Evolutionary conservation across 2,797 vertebrate genomes (phyloP).

Genomic region (Hippocampus kuda): DNA sequence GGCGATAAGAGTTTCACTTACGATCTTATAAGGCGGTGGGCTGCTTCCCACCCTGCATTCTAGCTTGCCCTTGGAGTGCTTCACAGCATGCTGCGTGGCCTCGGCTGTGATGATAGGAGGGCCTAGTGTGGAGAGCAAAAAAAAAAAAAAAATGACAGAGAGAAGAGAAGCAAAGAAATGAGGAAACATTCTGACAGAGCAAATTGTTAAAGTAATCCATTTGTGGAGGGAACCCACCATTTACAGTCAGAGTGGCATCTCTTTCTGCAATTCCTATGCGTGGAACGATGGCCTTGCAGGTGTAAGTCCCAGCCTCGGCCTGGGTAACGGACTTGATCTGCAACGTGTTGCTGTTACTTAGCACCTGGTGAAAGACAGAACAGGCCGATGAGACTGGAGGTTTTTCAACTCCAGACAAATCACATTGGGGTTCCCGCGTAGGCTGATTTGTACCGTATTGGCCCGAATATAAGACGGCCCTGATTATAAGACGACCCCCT

Average conservation of each 20-base stretch:
- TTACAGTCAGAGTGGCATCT: constrained; percentile 78
- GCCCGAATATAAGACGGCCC: no score
- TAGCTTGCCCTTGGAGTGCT: constrained; percentile 79
- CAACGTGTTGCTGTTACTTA: constrained; percentile 79
- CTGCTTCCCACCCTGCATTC: constrained; percentile 80
- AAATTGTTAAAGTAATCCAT: not conserved
- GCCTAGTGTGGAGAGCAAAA: constrained; percentile 57
- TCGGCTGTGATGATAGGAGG: constrained; percentile 79
- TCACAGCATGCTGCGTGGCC: constrained; percentile 69
- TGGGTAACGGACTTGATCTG: constrained; percentile 75
- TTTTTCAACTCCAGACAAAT: not conserved
- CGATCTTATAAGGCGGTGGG: constrained; percentile 80
- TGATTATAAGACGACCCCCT: no score
- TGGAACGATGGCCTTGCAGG: constrained; percentile 81
- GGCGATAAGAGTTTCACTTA: constrained; percentile 61
- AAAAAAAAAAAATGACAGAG: not conserved
- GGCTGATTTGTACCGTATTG: no score
- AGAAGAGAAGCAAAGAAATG: constrained; percentile 6
- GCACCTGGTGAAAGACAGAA: constrained; percentile 64
- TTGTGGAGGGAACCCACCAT: constrained; percentile 62
- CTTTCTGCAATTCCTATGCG: constrained; percentile 75
- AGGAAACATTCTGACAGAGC: constrained; percentile 1
- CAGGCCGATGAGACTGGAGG: not conserved
- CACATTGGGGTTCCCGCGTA: not conserved
- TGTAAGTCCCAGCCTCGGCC: constrained; percentile 82